phyloP scores from a whole-genome alignment of 2,888 invertebrate genomes.

The Mellilla xanthometata region DNA sequence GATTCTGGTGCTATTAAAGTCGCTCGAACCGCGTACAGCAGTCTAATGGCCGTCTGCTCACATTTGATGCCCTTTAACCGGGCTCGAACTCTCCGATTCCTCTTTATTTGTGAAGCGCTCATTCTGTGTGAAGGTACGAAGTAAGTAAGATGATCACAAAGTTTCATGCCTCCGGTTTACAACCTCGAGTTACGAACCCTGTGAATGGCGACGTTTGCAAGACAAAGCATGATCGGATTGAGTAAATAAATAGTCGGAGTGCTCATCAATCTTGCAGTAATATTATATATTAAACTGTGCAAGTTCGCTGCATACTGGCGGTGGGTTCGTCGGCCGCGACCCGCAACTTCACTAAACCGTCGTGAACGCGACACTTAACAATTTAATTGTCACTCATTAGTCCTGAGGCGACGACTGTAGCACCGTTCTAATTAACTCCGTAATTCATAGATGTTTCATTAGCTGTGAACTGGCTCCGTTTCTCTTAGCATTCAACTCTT shows the following conservation, averaged over 20 bases:
- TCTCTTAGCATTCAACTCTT: conserved; percentile 36
- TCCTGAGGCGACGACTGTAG: conserved; percentile 63
- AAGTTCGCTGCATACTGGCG: conserved; percentile 54
- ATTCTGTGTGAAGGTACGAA: conserved; percentile 24
- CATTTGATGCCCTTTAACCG: conserved; percentile 53
- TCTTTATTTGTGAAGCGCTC: conserved; percentile 19
- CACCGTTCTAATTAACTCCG: conserved; percentile 64
- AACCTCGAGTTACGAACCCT: conserved; percentile 59
- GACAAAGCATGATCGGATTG: conserved; percentile 77
- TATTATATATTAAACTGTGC: conserved; percentile 71
- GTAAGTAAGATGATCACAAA: conserved; percentile 41
- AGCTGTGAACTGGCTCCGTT: conserved; percentile 40
- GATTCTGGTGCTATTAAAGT: conserved; percentile 64
- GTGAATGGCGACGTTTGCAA: conserved; percentile 71
- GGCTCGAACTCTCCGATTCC: conserved; percentile 37
- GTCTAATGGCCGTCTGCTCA: conserved; percentile 51
- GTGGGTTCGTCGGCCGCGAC: conserved; percentile 69
- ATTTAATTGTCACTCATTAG: conserved; percentile 78
- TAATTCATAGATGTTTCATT: conserved; percentile 68
- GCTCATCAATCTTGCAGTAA: conserved; percentile 74
- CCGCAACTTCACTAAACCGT: conserved; percentile 73
- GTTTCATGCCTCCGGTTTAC: conserved; percentile 64
- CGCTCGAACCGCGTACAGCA: conserved; percentile 53
- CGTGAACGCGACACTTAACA: conserved; percentile 70
- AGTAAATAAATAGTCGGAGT: conserved; percentile 74